Conservation (phyloP, 2,113 vertebrate species). For the Austrofundulus limnaeus region DNA sequence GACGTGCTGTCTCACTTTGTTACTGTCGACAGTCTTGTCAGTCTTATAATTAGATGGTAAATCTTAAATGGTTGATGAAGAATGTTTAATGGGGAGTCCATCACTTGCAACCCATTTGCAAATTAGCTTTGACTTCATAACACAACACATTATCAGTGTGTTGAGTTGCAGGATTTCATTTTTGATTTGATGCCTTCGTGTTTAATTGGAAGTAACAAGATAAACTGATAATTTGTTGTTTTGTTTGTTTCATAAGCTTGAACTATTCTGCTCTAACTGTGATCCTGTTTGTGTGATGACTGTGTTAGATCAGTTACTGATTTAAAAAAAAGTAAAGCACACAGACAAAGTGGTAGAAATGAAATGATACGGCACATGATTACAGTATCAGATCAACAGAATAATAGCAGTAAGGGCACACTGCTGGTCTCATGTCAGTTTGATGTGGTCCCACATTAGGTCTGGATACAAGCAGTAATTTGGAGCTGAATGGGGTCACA, state of each 20-base stretch:
- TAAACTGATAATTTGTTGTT: not conserved
- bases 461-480: no score
- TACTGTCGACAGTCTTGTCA: conserved; percentile 29
- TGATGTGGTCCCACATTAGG: no score
- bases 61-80: conserved; percentile 48
- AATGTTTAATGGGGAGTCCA: conserved; percentile 52
- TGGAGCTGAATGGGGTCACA: no score
- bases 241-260: conserved; percentile 42
- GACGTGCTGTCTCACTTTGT: conserved; percentile 27
- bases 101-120: conserved; percentile 60
- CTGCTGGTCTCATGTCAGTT: no score
- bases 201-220: conserved; percentile 14
- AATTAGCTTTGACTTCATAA: conserved; percentile 55
- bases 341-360: no score
- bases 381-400: no score
- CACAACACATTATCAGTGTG: conserved; percentile 43
- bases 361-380: no score
- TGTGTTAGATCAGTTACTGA: not conserved
- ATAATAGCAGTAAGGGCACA: no score
- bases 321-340: no score
- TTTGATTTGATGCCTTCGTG: conserved; percentile 13
- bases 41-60: conserved; percentile 55
- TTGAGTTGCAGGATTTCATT: conserved; percentile 43
- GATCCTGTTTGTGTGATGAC: conserved; percentile 25
- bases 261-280: conserved; percentile 18